Base-by-base conservation (phyloP, 2,797 vertebrate species). In the Crocodylus rhombifer region DNA sequence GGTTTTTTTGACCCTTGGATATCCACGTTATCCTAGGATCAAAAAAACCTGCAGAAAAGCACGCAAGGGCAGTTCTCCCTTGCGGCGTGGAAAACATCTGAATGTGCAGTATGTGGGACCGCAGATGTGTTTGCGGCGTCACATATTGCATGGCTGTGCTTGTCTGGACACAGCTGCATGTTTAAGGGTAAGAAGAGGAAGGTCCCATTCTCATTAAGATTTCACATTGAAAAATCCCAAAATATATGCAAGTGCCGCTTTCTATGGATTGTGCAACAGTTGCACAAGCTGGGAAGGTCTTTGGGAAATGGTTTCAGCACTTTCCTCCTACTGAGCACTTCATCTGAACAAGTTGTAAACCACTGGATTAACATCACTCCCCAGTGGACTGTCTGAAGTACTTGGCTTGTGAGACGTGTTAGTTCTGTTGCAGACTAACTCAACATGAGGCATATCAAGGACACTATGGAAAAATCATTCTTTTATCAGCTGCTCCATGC, bases 261-360 rank as follows among this genome's bases (percentile, higher is more conserved):
- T 51, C 42, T 51, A 51, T 51, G 51, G 6, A 21, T 3, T 13
- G 13, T 21, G 33, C 7, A 55, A 17, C 82, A 63, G 14, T 23
- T 23, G 18, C 51, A 85, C 61, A 60, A 60, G 67, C 18, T 67
- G 67, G 25, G 12, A 62, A 10, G 25, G 7, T 51, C 56, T 20
- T 42, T 17, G 55, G 76, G 65, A 81, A 89, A 77, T 8, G 33
- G 2, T 30, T 23, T 51, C 14, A 51, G 23, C 36, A 51, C 26
- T 73, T 73, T 51, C 69, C 21, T 73, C 51, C 6, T 73, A 25
- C 18, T 23, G 6, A 57, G 7, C 7, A n/a, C 51, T 65, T 91
- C n/a, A 12, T 1, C 0, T 69, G 3, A 21, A 2, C 28, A 78
- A 67, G 2, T 25, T 6, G 2, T 42, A 65, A 55, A 25, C 14